These are phyloP conservation scores for Ecliptopera silaceata DNA, from an alignment of 2,888 invertebrate species.

Conservation along the genomic window DNA sequence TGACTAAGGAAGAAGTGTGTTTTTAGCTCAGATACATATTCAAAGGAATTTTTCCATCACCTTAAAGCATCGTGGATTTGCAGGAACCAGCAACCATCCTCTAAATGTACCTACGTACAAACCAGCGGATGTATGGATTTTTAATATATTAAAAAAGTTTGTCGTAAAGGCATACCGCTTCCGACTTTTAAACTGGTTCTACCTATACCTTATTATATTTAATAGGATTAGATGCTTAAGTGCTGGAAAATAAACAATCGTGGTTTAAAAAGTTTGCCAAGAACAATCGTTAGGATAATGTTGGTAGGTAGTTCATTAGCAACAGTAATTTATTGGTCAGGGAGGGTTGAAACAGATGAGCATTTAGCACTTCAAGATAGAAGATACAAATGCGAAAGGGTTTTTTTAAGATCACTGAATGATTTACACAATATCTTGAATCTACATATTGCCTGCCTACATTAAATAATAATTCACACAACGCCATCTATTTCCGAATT, in stretches of 20 bases:
- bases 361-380: constrained; percentile 4
- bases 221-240: constrained; percentile 58
- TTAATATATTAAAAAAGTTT: constrained; percentile 72
- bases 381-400: background rate
- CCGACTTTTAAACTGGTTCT: constrained; percentile 60
- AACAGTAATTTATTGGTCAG: constrained; percentile 42
- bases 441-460: too few relatives aligned
- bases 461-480: too few relatives aligned
- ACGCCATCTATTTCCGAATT: too few relatives aligned
- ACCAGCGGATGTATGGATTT: constrained; percentile 61
- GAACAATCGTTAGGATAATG: constrained; percentile 60
- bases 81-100: background rate
- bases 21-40: too few relatives aligned
- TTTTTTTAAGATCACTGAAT: background rate
- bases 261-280: constrained; percentile 52
- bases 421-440: too few relatives aligned
- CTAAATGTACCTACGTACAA: constrained; percentile 51
- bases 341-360: constrained; percentile 9
- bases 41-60: too few relatives aligned
- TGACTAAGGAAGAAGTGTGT: too few relatives aligned
- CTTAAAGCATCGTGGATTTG: too few relatives aligned
- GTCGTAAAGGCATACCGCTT: constrained; percentile 44
- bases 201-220: constrained; percentile 50
- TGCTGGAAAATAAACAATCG: constrained; percentile 54
- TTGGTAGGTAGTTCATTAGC: constrained; percentile 51